A percentile compares a stretch with the other conserved stretches of the same genome.
phyloP scores from a whole-genome alignment of 2,113 vertebrate species.

The Prochilodus magdalenae region DNA sequence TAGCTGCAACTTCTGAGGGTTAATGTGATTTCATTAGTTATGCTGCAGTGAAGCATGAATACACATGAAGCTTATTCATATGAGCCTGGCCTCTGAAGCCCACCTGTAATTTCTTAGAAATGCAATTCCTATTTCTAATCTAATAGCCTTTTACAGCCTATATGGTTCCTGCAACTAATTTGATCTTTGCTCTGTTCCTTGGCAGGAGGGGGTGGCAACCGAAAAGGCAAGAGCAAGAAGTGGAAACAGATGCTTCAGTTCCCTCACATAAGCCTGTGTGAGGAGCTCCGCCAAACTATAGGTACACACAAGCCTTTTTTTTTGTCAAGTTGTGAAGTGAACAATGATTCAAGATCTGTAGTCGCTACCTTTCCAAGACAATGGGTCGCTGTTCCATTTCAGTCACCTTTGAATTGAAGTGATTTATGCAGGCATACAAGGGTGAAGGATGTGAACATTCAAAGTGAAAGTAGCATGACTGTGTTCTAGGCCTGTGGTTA shows the following conservation, averaged over 20 bases:
- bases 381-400: neutral
- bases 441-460: neutral
- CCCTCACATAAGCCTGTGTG: slow-evolving; percentile 94
- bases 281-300: slow-evolving; percentile 88
- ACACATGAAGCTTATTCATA: neutral
- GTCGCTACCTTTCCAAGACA: too few relatives aligned
- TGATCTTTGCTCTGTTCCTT: slow-evolving; percentile 55
- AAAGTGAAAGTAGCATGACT: neutral
- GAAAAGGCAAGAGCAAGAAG: slow-evolving; percentile 99
- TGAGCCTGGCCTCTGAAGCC: slow-evolving; percentile 13
- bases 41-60: slow-evolving; percentile 8
- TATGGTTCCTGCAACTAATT: slow-evolving; percentile 48
- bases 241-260: slow-evolving; percentile 99
- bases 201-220: slow-evolving; percentile 92
- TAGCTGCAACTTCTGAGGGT: neutral
- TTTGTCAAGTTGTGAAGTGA: neutral
- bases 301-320: slow-evolving; percentile 77
- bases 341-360: too few relatives aligned
- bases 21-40: neutral
- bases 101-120: slow-evolving; percentile 42
- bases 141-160: slow-evolving; percentile 46
- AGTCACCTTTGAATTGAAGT: neutral
- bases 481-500: neutral
- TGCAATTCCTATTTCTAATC: slow-evolving; percentile 45
- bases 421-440: neutral